Conservation (phyloP, 35 echinoderm and acorn worm species). For the Holothuria glaberrima region DNA sequence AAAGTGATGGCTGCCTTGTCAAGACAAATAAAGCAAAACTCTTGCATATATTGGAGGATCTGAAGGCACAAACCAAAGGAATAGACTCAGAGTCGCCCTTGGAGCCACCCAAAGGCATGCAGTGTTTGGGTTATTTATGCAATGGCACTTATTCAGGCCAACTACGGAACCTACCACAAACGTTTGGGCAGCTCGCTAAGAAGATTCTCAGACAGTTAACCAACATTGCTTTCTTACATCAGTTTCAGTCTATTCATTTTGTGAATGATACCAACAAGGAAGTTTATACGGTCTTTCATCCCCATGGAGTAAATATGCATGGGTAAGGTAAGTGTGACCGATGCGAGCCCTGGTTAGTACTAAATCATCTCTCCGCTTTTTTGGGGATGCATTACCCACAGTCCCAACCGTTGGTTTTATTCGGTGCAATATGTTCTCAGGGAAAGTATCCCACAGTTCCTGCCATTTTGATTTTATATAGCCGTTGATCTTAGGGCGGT, state of each 20-base stretch:
- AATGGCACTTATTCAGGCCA: constrained; percentile 59
- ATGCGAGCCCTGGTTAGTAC: too few relatives aligned
- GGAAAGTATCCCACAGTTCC: too few relatives aligned
- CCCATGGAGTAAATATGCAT: too few relatives aligned
- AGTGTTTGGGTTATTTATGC: constrained; percentile 64
- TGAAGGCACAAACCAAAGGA: background rate
- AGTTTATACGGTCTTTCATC: too few relatives aligned
- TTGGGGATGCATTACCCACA: too few relatives aligned
- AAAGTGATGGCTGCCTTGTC: constrained; percentile 62
- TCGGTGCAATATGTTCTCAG: too few relatives aligned
- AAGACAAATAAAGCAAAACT: constrained; percentile 80
- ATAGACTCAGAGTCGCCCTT: background rate
- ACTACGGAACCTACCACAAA: constrained; percentile 13
- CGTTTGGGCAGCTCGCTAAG: constrained; percentile 13
- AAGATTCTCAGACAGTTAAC: constrained; percentile 24
- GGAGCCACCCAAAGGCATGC: constrained; percentile 15
- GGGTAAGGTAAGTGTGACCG: too few relatives aligned
- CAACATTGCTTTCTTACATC: constrained; percentile 13
- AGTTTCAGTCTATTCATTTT: constrained; percentile 64
- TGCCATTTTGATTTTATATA: too few relatives aligned
- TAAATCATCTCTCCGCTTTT: too few relatives aligned
- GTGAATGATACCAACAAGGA: constrained; percentile 66
- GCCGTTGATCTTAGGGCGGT: too few relatives aligned
- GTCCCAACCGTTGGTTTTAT: too few relatives aligned
- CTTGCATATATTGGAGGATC: constrained; percentile 22